Evolutionary conservation across 35 echinoderm and acorn worm species (phyloP).

Genomic region (Stichopus chloronotus): DNA sequence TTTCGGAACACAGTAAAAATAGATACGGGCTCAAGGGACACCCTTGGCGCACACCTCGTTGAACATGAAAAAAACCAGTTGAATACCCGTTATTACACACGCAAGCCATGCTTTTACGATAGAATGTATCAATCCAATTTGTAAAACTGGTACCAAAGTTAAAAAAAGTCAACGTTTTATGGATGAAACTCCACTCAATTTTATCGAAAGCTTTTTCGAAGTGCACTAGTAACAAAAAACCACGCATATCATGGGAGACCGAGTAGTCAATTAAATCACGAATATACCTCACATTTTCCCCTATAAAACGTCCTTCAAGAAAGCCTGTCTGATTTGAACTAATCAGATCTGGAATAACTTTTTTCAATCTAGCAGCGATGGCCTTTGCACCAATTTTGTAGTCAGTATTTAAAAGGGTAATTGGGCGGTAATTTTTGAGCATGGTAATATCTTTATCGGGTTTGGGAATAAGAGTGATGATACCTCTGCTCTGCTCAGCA

Average conservation of each 20-base stretch:
- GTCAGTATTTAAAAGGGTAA: conserved; percentile 13
- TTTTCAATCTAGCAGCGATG: not conserved
- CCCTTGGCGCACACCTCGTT: no score
- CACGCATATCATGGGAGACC: not conserved
- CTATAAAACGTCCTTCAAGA: conserved; percentile 35
- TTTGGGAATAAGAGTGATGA: conserved; percentile 28
- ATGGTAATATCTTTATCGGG: conserved; percentile 17
- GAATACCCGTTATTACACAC: no score
- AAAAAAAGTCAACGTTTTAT: no score
- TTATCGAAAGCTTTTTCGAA: no score
- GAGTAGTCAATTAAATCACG: conserved; percentile 1
- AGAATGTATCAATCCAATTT: no score
- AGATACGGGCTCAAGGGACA: no score
- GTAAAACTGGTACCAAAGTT: no score
- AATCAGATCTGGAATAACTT: not conserved
- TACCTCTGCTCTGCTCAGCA: not conserved
- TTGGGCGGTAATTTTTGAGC: conserved; percentile 13
- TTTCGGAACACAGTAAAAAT: not conserved
- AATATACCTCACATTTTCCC: conserved; percentile 19
- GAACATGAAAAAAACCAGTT: no score
- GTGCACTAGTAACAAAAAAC: no score
- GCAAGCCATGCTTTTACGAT: no score
- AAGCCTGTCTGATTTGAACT: conserved; percentile 26
- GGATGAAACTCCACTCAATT: no score
- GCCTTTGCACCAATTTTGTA: conserved; percentile 45